These are phyloP conservation scores for Atrichornis clamosus DNA, from an alignment of 2,113 vertebrate species.

Conservation along the genomic window DNA sequence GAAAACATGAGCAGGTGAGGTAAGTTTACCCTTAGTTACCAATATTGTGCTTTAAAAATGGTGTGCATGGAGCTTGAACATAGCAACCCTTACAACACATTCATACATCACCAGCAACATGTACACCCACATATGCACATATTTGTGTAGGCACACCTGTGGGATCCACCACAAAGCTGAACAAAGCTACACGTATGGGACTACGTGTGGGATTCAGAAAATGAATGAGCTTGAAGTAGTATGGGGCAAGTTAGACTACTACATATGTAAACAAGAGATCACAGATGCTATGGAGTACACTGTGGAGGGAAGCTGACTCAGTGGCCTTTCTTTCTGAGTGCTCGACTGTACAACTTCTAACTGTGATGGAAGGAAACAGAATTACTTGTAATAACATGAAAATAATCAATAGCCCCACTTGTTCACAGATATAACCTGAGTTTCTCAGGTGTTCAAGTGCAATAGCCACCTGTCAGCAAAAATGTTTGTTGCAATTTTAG, in stretches of 20 bases:
- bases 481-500: slow-evolving; percentile 21
- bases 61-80: background rate
- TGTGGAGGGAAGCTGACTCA: background rate
- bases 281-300: background rate
- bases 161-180: background rate
- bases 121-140: background rate
- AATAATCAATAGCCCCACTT: background rate
- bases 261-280: background rate
- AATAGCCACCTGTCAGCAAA: slow-evolving; percentile 30
- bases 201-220: background rate
- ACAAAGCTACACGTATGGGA: background rate
- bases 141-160: background rate
- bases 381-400: background rate
- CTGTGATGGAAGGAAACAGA: background rate
- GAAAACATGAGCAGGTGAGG: background rate
- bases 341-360: background rate
- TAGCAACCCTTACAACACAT: background rate
- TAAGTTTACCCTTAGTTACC: background rate
- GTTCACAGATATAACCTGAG: background rate
- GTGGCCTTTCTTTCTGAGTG: background rate
- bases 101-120: background rate
- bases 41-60: background rate
- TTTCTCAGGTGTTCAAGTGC: slow-evolving; percentile 41
- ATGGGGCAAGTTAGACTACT: background rate
- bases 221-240: background rate